Evolutionary conservation across 2,113 vertebrate species (phyloP), one percentile per base, ranked within the genome.

Genomic region (Dasyprocta punctata): DNA sequence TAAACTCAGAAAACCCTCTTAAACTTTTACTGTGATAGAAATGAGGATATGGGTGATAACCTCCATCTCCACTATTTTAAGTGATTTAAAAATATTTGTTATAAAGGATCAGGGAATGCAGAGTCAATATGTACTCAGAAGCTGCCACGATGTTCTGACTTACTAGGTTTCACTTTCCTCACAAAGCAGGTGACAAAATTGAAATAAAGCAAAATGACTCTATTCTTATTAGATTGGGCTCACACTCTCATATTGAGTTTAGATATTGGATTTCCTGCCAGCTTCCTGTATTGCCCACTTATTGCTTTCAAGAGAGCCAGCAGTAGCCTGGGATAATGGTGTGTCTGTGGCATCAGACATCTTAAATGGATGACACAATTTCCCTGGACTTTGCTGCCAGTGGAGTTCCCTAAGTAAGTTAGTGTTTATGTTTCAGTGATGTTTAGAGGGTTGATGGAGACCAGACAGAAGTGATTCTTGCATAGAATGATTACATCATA

Each of bases 181-280:
- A 86, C 85, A 98, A 96, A 58, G 92, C 94, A 97, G 0, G 0
- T 97, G 97, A 98, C 97, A 98, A 98, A 98, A 98, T 24, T 87
- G 90, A 97, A 98, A 97, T 95, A 98, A 98, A 98, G 93, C 92
- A 92, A 96, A 97, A 90, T 95, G 75, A 98, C 98, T 98, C 97
- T 96, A 96, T 98, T 97, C 95, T 97, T 98, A 98, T 98, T 98
- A 97, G 96, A 97, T 98, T 98, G 97, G 86, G 60, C 22, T 93
- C 95, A 94, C 96, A 98, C 91, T 98, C 94, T 98, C 96, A 95
- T 98, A 98, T 94, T 78, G 89, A 77, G 71, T 93, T 97, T 94
- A 97, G 82, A 97, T 98, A 98, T 98, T 98, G 97, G 90, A 97
- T 98, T 98, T 98, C 73, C 92, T 96, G 93, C 80, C 96, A 93